A percentile compares a stretch with the other conserved stretches of the same genome.
These are phyloP conservation scores for Pemphigus obesinymphae DNA, from an alignment of 1,140 invertebrate species.

Conservation along the genomic window DNA sequence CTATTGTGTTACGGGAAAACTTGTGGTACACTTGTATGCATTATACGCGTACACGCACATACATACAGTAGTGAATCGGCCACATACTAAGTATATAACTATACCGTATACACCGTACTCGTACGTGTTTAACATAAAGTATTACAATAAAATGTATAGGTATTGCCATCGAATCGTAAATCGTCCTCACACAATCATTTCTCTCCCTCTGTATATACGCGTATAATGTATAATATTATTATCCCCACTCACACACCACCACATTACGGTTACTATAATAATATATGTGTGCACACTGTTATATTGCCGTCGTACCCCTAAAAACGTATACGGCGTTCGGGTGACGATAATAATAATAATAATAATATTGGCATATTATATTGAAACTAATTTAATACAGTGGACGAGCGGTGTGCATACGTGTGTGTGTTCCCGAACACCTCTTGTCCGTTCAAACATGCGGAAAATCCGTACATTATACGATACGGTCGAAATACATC, in stretches of 20 bases:
- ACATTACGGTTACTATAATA: too few relatives aligned
- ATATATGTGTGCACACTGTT: too few relatives aligned
- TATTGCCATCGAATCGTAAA: not conserved
- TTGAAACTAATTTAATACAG: constrained; percentile 33
- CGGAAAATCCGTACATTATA: constrained; percentile 22
- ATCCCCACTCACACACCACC: too few relatives aligned
- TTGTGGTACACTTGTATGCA: not conserved
- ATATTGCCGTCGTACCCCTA: not conserved
- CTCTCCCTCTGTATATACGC: too few relatives aligned
- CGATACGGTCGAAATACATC: not conserved
- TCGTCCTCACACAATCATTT: not conserved
- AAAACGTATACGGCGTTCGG: not conserved
- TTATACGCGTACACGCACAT: not conserved
- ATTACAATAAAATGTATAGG: not conserved
- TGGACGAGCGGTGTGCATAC: constrained; percentile 19
- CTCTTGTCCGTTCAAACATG: constrained; percentile 6
- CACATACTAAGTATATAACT: not conserved
- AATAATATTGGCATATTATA: constrained; percentile 7
- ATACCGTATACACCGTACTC: too few relatives aligned
- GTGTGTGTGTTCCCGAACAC: not conserved
- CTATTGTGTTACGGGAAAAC: not conserved
- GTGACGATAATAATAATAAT: not conserved
- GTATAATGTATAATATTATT: too few relatives aligned
- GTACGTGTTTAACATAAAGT: not conserved
- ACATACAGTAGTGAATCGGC: not conserved